A percentile compares a stretch with the other conserved stretches of the same genome.
Conservation (phyloP, 2,888 invertebrate species). For the Drosophila emarginata region DNA sequence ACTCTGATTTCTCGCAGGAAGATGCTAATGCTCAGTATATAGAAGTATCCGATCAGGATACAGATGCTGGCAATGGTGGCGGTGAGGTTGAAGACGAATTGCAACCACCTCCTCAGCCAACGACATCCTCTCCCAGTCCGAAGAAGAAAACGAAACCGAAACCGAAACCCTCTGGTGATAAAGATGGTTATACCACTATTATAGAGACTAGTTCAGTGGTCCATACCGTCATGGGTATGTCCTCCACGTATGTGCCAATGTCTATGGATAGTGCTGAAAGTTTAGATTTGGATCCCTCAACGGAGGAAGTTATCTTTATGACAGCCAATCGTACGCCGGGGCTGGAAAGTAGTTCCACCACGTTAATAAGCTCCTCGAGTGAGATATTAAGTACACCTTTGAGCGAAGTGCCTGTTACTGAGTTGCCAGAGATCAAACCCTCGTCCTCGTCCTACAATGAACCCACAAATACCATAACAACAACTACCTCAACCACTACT, state of each 20-base stretch:
- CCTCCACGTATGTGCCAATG: conserved; percentile 78
- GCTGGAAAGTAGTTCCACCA: conserved; percentile 55
- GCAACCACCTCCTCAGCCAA: conserved; percentile 37
- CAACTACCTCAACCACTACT: conserved; percentile 44
- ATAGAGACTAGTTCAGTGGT: conserved; percentile 79
- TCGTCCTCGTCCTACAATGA: conserved; percentile 51
- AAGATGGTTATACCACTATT: conserved; percentile 67
- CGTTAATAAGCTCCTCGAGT: conserved; percentile 23
- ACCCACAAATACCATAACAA: conserved; percentile 40
- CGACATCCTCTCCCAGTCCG: conserved; percentile 68
- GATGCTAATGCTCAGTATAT: conserved; percentile 78
- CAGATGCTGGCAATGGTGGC: conserved; percentile 43
- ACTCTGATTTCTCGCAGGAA: conserved; percentile 79
- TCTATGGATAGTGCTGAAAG: conserved; percentile 69
- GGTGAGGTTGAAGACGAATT: conserved; percentile 58
- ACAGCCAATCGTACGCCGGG: conserved; percentile 79
- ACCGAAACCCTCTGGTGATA: conserved; percentile 53
- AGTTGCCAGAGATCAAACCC: conserved; percentile 41
- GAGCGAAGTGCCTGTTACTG: conserved; percentile 11
- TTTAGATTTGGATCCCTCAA: conserved; percentile 71
- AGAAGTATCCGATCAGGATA: conserved; percentile 78
- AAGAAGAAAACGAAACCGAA: conserved; percentile 80
- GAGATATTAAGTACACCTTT: conserved; percentile 52
- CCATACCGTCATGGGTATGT: conserved; percentile 70
- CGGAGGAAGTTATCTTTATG: conserved; percentile 80